Evolutionary conservation across 1,140 invertebrate genomes (phyloP).

Genomic region (Goniozus legneri): DNA sequence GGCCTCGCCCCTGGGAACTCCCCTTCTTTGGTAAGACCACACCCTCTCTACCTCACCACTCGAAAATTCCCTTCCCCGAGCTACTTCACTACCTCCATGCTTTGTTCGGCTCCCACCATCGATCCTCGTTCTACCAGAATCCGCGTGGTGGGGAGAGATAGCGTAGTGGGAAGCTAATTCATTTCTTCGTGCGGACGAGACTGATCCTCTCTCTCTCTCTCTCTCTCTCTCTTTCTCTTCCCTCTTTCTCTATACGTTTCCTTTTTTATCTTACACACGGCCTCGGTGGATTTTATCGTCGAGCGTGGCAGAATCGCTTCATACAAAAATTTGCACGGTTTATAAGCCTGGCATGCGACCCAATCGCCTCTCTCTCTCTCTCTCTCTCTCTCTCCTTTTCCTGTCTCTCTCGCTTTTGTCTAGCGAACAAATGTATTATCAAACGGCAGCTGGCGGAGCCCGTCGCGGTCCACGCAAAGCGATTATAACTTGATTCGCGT

Average conservation of each 20-base stretch:
- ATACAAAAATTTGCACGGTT: conserved; percentile 47
- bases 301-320: conserved; percentile 43
- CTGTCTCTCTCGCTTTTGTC: conserved; percentile 18
- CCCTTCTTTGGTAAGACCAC: conserved; percentile 17
- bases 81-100: conserved; percentile 30
- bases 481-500: no score
- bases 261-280: no score
- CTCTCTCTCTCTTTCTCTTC: neutral
- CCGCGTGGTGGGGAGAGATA: conserved; percentile 8
- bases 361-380: conserved; percentile 1
- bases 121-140: no score
- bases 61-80: conserved; percentile 14
- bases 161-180: conserved; percentile 40
- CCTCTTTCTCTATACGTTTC: no score
- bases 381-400: conserved; percentile 13
- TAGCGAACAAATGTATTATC: conserved; percentile 46
- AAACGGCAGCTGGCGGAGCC: no score
- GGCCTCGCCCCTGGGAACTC: conserved; percentile 1
- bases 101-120: conserved; percentile 31
- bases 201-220: conserved; percentile 17
- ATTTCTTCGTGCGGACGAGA: conserved; percentile 41
- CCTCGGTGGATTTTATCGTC: conserved; percentile 39
- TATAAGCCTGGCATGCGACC: conserved; percentile 14
- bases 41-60: conserved; percentile 12
- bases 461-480: no score